phyloP scores from a whole-genome alignment of 2,888 invertebrate species.

The Hofmannophila pseudospretella region DNA sequence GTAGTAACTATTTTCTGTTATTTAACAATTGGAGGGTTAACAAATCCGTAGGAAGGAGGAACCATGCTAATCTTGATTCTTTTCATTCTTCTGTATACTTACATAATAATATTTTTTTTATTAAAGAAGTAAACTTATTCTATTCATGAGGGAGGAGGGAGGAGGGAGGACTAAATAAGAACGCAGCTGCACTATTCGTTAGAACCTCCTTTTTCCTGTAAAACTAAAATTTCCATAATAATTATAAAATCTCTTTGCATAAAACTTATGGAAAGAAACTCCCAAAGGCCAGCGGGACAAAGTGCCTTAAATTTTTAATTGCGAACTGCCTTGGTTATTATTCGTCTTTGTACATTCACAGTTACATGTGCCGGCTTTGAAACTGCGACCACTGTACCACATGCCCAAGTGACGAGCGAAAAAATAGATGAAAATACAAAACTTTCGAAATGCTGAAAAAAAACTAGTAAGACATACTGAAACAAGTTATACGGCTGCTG shows the following conservation, averaged over 20 bases:
- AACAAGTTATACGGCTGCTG: too few species aligned
- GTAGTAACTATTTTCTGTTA: too few species aligned
- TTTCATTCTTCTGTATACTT: too few species aligned
- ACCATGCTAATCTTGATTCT: too few species aligned
- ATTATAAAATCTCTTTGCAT: conserved; percentile 21
- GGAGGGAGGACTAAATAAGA: background rate
- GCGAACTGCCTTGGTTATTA: conserved; percentile 67
- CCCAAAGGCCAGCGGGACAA: conserved; percentile 52
- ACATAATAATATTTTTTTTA: too few species aligned
- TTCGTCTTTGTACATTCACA: conserved; percentile 71
- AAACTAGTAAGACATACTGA: too few species aligned
- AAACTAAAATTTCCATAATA: conserved; percentile 12
- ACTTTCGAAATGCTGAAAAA: too few species aligned
- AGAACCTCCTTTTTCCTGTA: background rate
- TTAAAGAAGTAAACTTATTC: too few species aligned
- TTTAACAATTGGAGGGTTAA: too few species aligned
- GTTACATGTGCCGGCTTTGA: conserved; percentile 54
- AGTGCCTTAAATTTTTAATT: conserved; percentile 78
- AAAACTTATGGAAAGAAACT: conserved; percentile 36
- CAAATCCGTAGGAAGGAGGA: too few species aligned
- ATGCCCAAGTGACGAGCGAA: background rate
- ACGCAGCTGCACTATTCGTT: background rate
- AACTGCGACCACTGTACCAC: conserved; percentile 28
- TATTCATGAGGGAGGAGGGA: too few species aligned
- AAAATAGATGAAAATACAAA: too few species aligned